Evolutionary conservation across 2,888 invertebrate species (phyloP).

Genomic region (Noctua comes): DNA sequence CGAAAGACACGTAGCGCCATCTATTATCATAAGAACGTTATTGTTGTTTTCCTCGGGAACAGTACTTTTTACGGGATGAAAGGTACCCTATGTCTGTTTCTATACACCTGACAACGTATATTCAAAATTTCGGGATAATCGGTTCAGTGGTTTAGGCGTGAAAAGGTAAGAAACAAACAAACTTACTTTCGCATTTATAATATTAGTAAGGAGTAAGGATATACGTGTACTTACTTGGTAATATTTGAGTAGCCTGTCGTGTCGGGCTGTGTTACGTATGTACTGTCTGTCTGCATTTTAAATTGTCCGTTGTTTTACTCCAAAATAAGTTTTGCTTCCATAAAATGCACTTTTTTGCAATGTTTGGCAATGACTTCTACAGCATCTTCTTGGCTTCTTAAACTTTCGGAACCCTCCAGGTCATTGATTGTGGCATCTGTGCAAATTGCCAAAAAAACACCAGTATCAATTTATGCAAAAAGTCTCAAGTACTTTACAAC

Average conservation of each 20-base stretch:
- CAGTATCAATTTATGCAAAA: background rate
- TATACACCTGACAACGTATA: no score
- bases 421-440: background rate
- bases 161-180: no score
- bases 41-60: no score
- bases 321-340: background rate
- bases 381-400: background rate
- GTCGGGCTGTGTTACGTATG: background rate
- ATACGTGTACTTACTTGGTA: background rate
- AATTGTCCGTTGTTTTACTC: background rate
- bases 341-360: background rate
- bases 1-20: no score
- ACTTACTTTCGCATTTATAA: no score
- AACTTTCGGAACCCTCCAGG: background rate
- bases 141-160: no score
- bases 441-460: background rate
- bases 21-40: no score
- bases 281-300: conserved; percentile 11
- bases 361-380: background rate
- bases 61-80: no score
- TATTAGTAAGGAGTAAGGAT: background rate
- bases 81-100: no score
- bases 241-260: background rate
- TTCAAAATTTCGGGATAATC: no score
- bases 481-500: background rate